These are phyloP conservation scores for Orbicella faveolata DNA, from an alignment of 64 coral and sea anemone species.

Conservation along the genomic window DNA sequence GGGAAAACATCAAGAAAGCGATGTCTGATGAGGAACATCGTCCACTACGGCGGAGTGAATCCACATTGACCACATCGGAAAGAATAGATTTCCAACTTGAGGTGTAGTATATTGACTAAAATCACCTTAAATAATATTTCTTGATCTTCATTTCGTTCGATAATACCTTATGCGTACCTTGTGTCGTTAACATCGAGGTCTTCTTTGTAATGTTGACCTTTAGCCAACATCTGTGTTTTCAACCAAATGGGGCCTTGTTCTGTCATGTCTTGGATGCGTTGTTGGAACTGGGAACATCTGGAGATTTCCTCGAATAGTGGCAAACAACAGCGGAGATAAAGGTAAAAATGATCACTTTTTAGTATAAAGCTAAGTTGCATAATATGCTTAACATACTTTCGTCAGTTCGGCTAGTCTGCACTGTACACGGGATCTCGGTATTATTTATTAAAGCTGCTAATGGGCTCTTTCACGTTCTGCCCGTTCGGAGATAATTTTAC, in stretches of 20 bases:
- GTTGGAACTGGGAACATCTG: constrained; percentile 89
- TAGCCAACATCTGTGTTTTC: background rate
- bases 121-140: no score
- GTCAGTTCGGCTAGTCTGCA: no score
- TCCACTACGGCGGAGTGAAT: background rate
- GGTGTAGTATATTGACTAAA: background rate
- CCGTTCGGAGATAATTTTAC: no score
- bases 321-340: constrained; percentile 76
- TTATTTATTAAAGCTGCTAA: no score
- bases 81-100: background rate
- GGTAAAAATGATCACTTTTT: constrained; percentile 1
- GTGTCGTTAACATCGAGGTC: no score
- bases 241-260: constrained; percentile 69
- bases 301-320: constrained; percentile 86
- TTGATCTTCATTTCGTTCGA: no score
- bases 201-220: background rate
- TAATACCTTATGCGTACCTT: no score
- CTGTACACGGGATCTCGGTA: no score
- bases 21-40: constrained; percentile 7
- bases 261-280: constrained; percentile 82
- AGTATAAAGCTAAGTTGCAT: background rate
- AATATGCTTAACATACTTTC: no score
- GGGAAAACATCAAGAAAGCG: no score
- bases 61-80: background rate
- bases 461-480: no score